Evolutionary conservation across 2,113 vertebrate species (phyloP).

Genomic region (Elanus axillaris): DNA sequence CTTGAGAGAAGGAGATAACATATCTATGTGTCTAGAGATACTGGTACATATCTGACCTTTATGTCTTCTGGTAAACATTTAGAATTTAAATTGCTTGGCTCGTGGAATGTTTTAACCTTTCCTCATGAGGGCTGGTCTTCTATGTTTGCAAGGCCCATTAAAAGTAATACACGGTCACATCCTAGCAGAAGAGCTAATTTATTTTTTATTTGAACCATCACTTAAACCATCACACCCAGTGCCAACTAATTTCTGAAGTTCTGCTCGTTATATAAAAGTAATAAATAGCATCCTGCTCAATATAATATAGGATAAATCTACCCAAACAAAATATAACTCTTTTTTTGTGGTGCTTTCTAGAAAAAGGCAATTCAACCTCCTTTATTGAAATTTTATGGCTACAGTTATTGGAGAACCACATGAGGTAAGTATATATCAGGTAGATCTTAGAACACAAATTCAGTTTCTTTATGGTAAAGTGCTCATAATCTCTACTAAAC

Average conservation of each 20-base stretch:
- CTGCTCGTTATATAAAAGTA: not conserved
- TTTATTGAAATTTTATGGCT: not conserved
- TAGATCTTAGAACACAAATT: not conserved
- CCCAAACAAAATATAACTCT: not conserved
- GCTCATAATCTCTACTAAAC: not conserved
- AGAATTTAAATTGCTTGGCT: conserved; percentile 31
- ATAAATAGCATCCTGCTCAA: not conserved
- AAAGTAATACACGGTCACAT: not conserved
- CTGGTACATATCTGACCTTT: conserved; percentile 34
- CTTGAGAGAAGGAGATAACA: not conserved
- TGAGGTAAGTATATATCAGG: not conserved
- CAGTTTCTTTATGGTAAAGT: not conserved
- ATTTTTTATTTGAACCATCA: not conserved
- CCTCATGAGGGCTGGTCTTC: not conserved
- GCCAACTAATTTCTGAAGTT: not conserved
- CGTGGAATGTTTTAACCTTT: not conserved
- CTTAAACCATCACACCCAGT: not conserved
- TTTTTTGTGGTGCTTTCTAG: not conserved
- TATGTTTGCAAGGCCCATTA: not conserved
- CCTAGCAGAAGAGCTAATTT: not conserved
- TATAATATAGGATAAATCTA: not conserved
- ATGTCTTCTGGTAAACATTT: not conserved
- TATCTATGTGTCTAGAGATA: conserved; percentile 5
- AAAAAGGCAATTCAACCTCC: not conserved
- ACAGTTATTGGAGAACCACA: not conserved